phyloP scores from a whole-genome alignment of 2,888 invertebrate genomes.

The Geophilus truncorum region DNA sequence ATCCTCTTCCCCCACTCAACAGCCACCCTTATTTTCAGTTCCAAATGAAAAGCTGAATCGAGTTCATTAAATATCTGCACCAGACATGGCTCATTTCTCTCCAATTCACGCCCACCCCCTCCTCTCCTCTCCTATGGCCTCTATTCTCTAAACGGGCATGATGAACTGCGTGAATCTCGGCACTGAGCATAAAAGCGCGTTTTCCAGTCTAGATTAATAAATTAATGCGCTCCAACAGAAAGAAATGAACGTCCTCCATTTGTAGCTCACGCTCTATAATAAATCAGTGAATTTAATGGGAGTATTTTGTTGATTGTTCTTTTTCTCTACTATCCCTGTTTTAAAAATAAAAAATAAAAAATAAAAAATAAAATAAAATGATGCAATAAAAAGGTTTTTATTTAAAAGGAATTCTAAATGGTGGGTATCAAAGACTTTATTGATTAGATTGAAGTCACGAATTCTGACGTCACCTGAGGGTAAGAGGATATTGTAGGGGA shows the following conservation, averaged over 20 bases:
- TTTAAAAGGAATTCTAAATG: background rate
- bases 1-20: conserved; percentile 27
- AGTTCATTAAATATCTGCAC: conserved; percentile 27
- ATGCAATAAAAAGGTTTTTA: background rate
- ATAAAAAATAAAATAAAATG: background rate
- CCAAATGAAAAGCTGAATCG: conserved; percentile 27
- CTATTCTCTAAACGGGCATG: conserved; percentile 25
- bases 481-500: background rate
- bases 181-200: conserved; percentile 23
- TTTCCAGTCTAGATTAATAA: conserved; percentile 22
- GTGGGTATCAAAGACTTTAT: background rate
- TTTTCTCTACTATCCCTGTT: background rate
- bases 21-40: conserved; percentile 22
- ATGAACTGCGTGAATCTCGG: conserved; percentile 22
- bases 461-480: conserved; percentile 24
- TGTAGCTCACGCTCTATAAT: conserved; percentile 21
- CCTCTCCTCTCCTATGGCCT: conserved; percentile 11
- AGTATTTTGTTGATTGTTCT: background rate
- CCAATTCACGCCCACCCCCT: conserved; percentile 25
- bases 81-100: conserved; percentile 25
- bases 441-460: conserved; percentile 5
- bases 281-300: conserved; percentile 14
- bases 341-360: background rate
- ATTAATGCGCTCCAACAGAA: conserved; percentile 22
- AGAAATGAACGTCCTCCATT: conserved; percentile 16